Evolutionary conservation across 2,113 vertebrate species (phyloP).

Genomic region (Corythornis madagascariensis): DNA sequence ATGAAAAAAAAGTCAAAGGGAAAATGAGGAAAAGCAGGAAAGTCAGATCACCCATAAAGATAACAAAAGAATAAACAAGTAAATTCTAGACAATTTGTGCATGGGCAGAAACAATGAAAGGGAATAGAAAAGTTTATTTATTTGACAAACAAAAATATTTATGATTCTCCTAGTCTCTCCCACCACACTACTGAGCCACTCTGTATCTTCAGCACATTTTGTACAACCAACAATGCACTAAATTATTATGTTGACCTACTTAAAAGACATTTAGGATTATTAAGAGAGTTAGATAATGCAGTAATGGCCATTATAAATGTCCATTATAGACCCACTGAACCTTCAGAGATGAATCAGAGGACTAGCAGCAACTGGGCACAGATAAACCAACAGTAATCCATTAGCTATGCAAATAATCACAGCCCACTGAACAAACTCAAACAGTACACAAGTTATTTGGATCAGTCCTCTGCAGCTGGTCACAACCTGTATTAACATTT

Average conservation of each 20-base stretch:
- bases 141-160: background rate
- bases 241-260: background rate
- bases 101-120: background rate
- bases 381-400: background rate
- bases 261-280: background rate
- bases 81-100: background rate
- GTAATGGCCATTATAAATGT: background rate
- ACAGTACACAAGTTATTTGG: background rate
- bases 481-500: background rate
- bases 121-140: background rate
- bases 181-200: background rate
- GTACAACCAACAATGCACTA: background rate
- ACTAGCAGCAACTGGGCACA: background rate
- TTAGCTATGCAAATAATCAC: background rate
- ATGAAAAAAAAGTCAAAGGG: background rate
- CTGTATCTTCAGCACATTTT: background rate
- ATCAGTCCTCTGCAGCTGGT: background rate
- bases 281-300: background rate
- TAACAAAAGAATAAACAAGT: background rate
- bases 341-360: background rate
- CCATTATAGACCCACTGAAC: background rate
- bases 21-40: background rate
- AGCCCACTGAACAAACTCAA: background rate
- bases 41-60: background rate
- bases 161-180: background rate